These are phyloP conservation scores for Sylvilagus bachmani DNA, from an alignment of 2,113 vertebrate genomes.

Conservation along the genomic window DNA sequence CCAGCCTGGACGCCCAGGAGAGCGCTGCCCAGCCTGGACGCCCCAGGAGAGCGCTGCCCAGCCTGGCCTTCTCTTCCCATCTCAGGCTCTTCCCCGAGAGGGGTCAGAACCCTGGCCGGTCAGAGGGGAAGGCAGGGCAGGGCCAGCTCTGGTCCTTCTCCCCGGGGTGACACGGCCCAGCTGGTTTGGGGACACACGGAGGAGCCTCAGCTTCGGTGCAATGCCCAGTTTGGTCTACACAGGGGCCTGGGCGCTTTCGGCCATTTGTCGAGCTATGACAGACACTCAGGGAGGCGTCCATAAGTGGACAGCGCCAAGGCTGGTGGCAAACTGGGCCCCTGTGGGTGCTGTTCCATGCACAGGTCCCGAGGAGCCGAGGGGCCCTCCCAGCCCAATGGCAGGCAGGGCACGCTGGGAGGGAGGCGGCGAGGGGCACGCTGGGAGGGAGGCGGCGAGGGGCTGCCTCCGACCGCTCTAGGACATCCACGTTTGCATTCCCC, in stretches of 20 bases:
- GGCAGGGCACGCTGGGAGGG: too few species aligned
- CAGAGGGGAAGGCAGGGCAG: neutral
- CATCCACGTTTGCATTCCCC: neutral
- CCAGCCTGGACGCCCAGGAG: too few species aligned
- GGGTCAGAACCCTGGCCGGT: neutral
- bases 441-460: too few species aligned
- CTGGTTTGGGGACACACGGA: neutral
- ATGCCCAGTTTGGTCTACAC: too few species aligned
- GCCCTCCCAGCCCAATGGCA: too few species aligned
- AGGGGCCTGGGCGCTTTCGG: too few species aligned
- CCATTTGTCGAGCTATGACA: neutral
- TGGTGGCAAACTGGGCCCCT: neutral
- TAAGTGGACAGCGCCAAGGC: neutral
- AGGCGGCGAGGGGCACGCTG: too few species aligned
- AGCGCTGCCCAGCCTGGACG: neutral
- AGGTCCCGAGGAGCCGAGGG: neutral
- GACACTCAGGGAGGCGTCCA: accelerated
- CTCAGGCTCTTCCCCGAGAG: neutral
- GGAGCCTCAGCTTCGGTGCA: neutral
- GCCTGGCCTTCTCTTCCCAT: neutral
- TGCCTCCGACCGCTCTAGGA: accelerated
- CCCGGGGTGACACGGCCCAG: neutral
- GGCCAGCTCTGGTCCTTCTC: neutral
- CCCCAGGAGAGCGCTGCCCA: neutral
- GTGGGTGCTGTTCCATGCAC: too few species aligned